Base-by-base conservation (phyloP, 2,888 invertebrate genomes). In the Drosophila phalerata region DNA sequence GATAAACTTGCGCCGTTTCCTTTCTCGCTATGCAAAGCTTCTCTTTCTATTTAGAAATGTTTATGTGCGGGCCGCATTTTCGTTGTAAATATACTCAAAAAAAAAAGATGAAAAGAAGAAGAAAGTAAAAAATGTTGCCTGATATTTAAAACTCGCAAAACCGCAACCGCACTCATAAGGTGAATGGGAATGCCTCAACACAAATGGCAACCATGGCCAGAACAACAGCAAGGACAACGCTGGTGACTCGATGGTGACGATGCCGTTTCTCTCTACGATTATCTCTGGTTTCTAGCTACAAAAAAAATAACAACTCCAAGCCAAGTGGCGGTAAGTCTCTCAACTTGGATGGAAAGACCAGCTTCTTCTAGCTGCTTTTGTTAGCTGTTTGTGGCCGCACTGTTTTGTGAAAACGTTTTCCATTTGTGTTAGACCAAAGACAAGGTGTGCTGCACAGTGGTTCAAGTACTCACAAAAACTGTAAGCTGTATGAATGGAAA, bases 91-190 rank as follows among this genome's bases (percentile, higher is more conserved):
- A 74, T 6, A 2, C 9, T 28, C 28, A 49, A 11, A 17, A 53
- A 34, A n/a, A 56, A 22, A 28, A 2, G 3, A 17, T 22, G 22
- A 28, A 43, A 56, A 55, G 19, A 32, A 56, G 19, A 9, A n/a
- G 51, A 10, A 22, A 34, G 22, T 0, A 34, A 34, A 17, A 57
- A 37, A 57, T 47, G 45, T 57, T 11, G 57, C 57, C 68, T 70
- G 79, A 84, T 81, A 81, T 87, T 79, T 79, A 75, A 87, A 85
- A 82, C 79, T 84, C 69, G 71, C 72, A 84, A 78, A 84, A 78
- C 81, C 89, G 58, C 88, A 81, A 55, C 53, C 42, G 73, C 55
- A 56, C 66, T 61, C 53, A 64, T 49, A 70, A 69, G 79, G 61
- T 53, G 51, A 42, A 66, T 49, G 34, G 42, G 28, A 40, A 37